Evolutionary conservation across 2,888 invertebrate genomes (phyloP).

Genomic region (Metopia argyrocephala): DNA sequence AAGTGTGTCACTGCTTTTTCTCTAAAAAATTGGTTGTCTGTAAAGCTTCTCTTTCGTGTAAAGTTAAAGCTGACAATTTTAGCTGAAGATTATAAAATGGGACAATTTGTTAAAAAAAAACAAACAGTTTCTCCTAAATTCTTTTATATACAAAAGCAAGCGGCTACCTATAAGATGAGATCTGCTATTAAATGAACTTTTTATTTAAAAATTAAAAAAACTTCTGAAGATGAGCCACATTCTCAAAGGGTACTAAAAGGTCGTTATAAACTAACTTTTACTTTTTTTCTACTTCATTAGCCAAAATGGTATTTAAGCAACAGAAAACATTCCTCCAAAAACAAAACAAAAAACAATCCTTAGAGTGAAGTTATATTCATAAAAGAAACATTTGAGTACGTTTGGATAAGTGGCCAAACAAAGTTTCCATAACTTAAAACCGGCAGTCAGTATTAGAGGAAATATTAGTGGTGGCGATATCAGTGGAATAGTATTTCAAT

Average conservation of each 20-base stretch:
- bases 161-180: too few species aligned
- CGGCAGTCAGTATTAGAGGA: neutral
- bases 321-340: neutral
- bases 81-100: too few species aligned
- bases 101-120: too few species aligned
- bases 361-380: slow-evolving; percentile 7
- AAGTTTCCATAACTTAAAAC: slow-evolving; percentile 20
- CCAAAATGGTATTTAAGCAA: slow-evolving; percentile 29
- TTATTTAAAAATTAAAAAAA: neutral
- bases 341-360: slow-evolving; percentile 2
- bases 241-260: neutral
- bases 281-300: slow-evolving; percentile 13
- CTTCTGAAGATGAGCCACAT: neutral
- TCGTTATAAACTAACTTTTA: neutral
- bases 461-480: neutral
- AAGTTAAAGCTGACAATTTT: too few species aligned
- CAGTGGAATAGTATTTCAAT: slow-evolving; percentile 41
- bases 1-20: too few species aligned
- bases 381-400: neutral
- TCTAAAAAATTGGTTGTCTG: too few species aligned
- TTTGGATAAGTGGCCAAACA: slow-evolving; percentile 2
- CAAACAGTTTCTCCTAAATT: too few species aligned
- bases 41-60: too few species aligned
- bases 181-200: neutral
- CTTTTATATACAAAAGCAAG: too few species aligned